These are phyloP conservation scores for Erpobdella octoculata DNA, from an alignment of 2,888 invertebrate genomes.

Conservation along the genomic window DNA sequence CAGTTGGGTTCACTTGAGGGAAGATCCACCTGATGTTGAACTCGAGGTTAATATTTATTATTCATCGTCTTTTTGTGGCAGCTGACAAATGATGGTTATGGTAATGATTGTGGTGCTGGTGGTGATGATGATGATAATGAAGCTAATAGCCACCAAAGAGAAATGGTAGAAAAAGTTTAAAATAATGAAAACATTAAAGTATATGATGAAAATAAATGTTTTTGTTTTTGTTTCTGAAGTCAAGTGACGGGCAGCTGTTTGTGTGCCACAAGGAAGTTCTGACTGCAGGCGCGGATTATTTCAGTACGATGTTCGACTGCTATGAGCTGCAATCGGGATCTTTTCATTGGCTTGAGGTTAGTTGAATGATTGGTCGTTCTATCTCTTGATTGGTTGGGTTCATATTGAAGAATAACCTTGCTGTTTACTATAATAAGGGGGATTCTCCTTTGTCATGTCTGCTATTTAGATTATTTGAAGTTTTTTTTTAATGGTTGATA, in stretches of 20 bases:
- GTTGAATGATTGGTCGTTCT: too few relatives aligned
- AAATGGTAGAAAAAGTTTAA: conserved; percentile 34
- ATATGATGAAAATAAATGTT: too few relatives aligned
- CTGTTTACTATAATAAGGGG: too few relatives aligned
- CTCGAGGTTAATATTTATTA: too few relatives aligned
- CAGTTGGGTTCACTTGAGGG: too few relatives aligned
- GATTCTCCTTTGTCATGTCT: too few relatives aligned
- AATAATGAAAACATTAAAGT: too few relatives aligned
- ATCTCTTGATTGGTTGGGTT: neutral
- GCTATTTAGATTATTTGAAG: too few relatives aligned
- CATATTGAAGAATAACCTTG: neutral
- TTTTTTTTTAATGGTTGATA: too few relatives aligned
- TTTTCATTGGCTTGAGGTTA: too few relatives aligned
- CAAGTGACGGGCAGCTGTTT: conserved; percentile 52
- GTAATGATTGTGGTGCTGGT: neutral
- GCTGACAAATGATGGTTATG: neutral
- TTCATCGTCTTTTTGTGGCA: neutral
- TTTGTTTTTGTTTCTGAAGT: conserved; percentile 57
- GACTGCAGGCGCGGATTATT: conserved; percentile 73
- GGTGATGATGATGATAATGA: neutral
- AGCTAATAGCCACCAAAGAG: neutral
- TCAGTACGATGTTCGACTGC: conserved; percentile 71
- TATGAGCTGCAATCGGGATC: conserved; percentile 67
- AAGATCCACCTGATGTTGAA: too few relatives aligned
- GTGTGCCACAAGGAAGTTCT: conserved; percentile 74